Conservation (phyloP, 2,113 vertebrate genomes). For the Rostratula benghalensis region DNA sequence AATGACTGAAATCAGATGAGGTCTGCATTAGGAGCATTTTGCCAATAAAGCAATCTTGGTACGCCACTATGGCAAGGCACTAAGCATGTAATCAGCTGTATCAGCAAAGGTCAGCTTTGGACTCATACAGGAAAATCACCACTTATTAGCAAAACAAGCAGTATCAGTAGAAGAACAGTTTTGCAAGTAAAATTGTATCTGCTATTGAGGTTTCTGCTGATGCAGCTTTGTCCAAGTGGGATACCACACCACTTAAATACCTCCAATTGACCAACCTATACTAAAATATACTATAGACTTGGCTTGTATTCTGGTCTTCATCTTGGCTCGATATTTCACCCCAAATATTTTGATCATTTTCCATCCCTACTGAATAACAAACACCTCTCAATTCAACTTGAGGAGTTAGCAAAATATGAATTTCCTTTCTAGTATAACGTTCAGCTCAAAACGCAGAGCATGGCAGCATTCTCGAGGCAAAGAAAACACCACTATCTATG, state of each 20-base stretch:
- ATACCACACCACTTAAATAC: background rate
- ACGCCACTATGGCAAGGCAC: background rate
- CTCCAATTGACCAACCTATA: background rate
- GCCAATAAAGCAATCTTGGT: background rate
- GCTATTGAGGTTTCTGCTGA: background rate
- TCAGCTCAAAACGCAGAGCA: background rate
- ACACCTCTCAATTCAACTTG: background rate
- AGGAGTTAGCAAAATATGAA: background rate
- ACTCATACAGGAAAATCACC: background rate
- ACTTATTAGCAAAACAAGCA: constrained; percentile 4
- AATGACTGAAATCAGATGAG: constrained; percentile 33
- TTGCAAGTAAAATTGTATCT: background rate
- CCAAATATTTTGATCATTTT: background rate
- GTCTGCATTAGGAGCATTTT: background rate
- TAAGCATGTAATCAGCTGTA: background rate
- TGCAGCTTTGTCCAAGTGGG: background rate
- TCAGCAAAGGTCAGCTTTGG: constrained; percentile 4
- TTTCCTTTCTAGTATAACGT: background rate
- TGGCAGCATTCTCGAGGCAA: background rate
- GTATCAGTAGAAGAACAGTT: background rate
- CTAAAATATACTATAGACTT: background rate
- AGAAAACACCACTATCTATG: background rate
- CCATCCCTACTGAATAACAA: background rate
- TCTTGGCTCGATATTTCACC: background rate
- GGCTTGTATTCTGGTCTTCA: background rate